Conservation (phyloP, 2,888 invertebrate species). For the Trisateles emortualis region DNA sequence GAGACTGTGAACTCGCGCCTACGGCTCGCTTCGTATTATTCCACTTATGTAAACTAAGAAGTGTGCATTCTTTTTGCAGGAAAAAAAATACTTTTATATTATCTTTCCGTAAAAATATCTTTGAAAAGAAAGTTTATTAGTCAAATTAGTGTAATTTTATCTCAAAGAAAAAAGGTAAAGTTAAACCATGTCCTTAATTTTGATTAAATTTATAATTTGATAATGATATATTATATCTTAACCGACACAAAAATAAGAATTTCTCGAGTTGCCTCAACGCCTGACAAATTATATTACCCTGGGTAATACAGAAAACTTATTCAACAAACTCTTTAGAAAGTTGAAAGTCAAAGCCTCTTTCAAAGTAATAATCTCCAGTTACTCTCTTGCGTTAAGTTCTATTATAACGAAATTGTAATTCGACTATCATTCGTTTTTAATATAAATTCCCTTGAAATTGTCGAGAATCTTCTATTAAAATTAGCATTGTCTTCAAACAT, state of each 20-base stretch:
- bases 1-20: slow-evolving; percentile 75
- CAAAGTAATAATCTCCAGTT: slow-evolving; percentile 68
- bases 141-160: not conserved
- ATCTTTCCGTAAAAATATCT: not conserved
- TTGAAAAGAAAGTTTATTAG: slow-evolving; percentile 2
- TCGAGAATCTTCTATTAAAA: slow-evolving; percentile 2
- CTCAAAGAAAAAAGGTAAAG: not conserved
- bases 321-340: slow-evolving; percentile 74
- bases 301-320: slow-evolving; percentile 74
- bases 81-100: slow-evolving; percentile 20
- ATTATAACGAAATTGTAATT: slow-evolving; percentile 62
- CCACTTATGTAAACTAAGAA: slow-evolving; percentile 40
- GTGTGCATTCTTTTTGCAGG: slow-evolving; percentile 19
- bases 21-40: slow-evolving; percentile 52
- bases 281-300: slow-evolving; percentile 69
- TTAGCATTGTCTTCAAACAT: slow-evolving; percentile 19
- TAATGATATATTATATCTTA: slow-evolving; percentile 42
- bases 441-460: slow-evolving; percentile 29
- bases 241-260: slow-evolving; percentile 46
- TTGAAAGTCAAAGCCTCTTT: slow-evolving; percentile 72
- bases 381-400: slow-evolving; percentile 62
- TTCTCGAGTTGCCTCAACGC: slow-evolving; percentile 55
- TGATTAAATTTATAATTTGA: slow-evolving; percentile 28
- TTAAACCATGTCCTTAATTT: slow-evolving; percentile 3
- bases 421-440: slow-evolving; percentile 36